Evolutionary conservation across 2,797 vertebrate species (phyloP).

Genomic region (Mormyrops boulengeri): DNA sequence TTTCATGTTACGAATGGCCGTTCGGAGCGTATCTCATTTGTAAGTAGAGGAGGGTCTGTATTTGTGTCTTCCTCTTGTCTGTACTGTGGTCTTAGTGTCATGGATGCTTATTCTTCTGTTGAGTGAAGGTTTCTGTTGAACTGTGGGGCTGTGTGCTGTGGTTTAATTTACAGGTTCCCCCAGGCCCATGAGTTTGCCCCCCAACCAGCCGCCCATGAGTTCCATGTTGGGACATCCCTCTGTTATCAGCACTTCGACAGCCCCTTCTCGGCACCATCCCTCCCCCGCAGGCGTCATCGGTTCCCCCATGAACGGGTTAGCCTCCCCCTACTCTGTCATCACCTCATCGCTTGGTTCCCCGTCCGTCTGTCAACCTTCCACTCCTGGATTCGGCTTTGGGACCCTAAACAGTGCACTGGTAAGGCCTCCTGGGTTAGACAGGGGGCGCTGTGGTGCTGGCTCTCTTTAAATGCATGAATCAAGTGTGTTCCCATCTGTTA

Average conservation of each 20-base stretch:
- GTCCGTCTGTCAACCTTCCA: slow-evolving; percentile 66
- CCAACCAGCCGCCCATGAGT: slow-evolving; percentile 62
- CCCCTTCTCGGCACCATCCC: slow-evolving; percentile 57
- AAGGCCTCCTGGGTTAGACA: slow-evolving; percentile 30
- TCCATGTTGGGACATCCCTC: slow-evolving; percentile 71
- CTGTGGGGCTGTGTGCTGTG: background rate
- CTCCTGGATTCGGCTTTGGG: slow-evolving; percentile 72
- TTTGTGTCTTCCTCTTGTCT: background rate
- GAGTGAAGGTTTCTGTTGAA: background rate
- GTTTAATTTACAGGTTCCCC: slow-evolving; percentile 57
- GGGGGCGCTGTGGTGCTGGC: background rate
- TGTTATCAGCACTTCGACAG: slow-evolving; percentile 67
- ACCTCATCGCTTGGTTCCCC: slow-evolving; percentile 74
- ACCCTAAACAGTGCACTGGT: slow-evolving; percentile 76
- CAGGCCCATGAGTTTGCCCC: slow-evolving; percentile 66
- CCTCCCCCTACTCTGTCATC: slow-evolving; percentile 80
- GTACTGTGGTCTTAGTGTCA: background rate
- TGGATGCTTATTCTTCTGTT: background rate
- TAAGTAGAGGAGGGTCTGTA: background rate
- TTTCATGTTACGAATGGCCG: background rate
- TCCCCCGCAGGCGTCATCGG: slow-evolving; percentile 69
- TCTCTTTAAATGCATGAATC: background rate
- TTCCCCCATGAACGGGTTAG: slow-evolving; percentile 65
- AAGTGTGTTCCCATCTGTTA: background rate
- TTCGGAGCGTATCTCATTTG: background rate